phyloP scores from a whole-genome alignment of 2,888 invertebrate genomes.

The Saturnia japonica region DNA sequence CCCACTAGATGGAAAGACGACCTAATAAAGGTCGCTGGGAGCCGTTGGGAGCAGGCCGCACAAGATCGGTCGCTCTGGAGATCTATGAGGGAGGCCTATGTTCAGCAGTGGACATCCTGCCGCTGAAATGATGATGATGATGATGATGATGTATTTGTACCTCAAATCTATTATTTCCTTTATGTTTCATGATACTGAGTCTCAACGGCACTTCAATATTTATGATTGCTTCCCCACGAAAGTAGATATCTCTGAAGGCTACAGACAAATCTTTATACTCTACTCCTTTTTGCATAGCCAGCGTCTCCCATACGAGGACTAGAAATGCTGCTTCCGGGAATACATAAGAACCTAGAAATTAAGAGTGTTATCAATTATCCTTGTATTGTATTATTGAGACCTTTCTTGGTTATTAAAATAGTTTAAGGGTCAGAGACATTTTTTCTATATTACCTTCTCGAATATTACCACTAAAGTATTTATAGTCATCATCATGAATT shows the following conservation, averaged over 20 bases:
- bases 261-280: slow-evolving; percentile 48
- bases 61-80: too few species aligned
- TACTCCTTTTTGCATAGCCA: slow-evolving; percentile 62
- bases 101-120: too few species aligned
- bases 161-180: slow-evolving; percentile 41
- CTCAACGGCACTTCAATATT: slow-evolving; percentile 28
- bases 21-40: too few species aligned
- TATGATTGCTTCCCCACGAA: slow-evolving; percentile 32
- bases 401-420: neutral
- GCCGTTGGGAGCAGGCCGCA: too few species aligned
- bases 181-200: slow-evolving; percentile 35
- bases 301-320: slow-evolving; percentile 73
- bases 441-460: slow-evolving; percentile 39
- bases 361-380: slow-evolving; percentile 9
- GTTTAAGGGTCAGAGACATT: neutral
- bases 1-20: too few species aligned
- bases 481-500: slow-evolving; percentile 50
- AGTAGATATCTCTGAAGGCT: slow-evolving; percentile 33
- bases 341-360: slow-evolving; percentile 74
- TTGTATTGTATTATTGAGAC: neutral
- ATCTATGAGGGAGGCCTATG: too few species aligned
- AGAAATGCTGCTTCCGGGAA: slow-evolving; percentile 85
- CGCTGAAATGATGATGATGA: too few species aligned
- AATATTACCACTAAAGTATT: slow-evolving; percentile 41
- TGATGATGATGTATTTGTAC: slow-evolving; percentile 30